phyloP scores from a whole-genome alignment of 2,797 vertebrate genomes.

The Danionella dracula region DNA sequence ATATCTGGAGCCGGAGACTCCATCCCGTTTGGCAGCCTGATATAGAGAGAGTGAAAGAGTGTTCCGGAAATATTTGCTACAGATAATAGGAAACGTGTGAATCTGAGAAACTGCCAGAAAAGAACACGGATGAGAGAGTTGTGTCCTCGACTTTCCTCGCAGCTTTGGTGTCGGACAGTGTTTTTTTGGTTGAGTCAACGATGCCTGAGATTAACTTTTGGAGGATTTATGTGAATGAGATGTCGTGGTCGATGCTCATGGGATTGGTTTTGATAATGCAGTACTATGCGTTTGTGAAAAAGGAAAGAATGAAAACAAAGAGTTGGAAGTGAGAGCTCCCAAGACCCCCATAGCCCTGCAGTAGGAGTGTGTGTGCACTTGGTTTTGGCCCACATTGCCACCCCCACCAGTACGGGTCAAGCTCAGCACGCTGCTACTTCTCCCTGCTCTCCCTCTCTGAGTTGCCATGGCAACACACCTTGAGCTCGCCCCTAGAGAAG shows the following conservation, averaged over 20 bases:
- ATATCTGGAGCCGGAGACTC: conserved; percentile 53
- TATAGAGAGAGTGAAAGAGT: conserved; percentile 41
- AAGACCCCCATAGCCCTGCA: conserved; percentile 75
- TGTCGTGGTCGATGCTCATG: conserved; percentile 47
- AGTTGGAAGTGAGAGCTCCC: conserved; percentile 66
- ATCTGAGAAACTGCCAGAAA: conserved; percentile 43
- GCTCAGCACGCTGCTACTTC: conserved; percentile 81
- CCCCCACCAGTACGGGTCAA: conserved; percentile 84
- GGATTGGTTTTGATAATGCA: conserved; percentile 65
- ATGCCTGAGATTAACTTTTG: conserved; percentile 14
- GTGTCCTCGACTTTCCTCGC: conserved; percentile 18
- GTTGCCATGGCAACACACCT: conserved; percentile 98
- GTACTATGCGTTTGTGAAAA: conserved; percentile 59
- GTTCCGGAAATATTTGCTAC: conserved; percentile 58
- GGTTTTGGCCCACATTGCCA: conserved; percentile 64
- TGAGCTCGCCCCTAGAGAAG: conserved; percentile 82
- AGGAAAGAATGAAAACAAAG: conserved; percentile 56
- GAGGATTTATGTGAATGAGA: background rate
- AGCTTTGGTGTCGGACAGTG: conserved; percentile 7
- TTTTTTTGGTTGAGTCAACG: conserved; percentile 34
- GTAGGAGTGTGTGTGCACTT: conserved; percentile 54
- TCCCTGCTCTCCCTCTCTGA: conserved; percentile 75
- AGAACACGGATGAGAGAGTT: conserved; percentile 29
- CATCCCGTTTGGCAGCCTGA: conserved; percentile 43
- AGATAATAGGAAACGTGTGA: conserved; percentile 54